Percentiles rank a stretch among this genome's conserved stretches.
Conservation (phyloP, 2,113 vertebrate genomes). For the Setophaga coronata region DNA sequence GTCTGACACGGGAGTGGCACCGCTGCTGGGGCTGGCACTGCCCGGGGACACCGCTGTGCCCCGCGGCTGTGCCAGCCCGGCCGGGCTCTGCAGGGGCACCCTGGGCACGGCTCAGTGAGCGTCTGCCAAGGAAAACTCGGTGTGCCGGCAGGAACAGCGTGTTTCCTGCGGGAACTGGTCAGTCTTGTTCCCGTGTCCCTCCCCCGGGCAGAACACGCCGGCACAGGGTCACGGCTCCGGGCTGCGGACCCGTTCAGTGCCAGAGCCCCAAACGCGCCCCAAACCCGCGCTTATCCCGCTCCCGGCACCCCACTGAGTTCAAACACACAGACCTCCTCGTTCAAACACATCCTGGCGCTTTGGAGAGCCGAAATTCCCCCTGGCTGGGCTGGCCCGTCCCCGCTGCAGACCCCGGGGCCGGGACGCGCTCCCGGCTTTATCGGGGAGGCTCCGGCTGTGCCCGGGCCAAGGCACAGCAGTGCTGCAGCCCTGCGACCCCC, state of each 20-base stretch:
- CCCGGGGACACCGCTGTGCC: fast-evolving
- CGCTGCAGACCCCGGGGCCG: fast-evolving
- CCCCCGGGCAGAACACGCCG: neutral
- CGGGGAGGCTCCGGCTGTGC: fast-evolving
- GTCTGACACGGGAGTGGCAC: neutral
- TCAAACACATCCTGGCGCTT: fast-evolving
- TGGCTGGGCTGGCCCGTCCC: fast-evolving
- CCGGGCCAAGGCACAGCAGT: neutral
- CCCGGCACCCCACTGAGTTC: fast-evolving
- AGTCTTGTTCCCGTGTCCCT: constrained; percentile 10
- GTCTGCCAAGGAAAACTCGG: constrained; percentile 38
- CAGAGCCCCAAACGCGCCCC: neutral
- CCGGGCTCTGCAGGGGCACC: neutral
- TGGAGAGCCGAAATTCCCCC: neutral
- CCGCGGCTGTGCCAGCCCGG: neutral
- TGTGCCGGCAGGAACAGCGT: neutral
- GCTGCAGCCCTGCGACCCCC: neutral
- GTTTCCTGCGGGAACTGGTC: constrained; percentile 46
- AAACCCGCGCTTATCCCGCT: fast-evolving
- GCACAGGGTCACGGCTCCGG: neutral
- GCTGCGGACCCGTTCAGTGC: fast-evolving
- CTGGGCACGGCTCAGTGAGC: neutral
- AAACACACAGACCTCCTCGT: neutral
- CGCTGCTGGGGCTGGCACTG: fast-evolving
- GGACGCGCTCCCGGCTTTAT: neutral